Base-by-base conservation (phyloP, 2,888 invertebrate species). In the Phlogophora meticulosa region DNA sequence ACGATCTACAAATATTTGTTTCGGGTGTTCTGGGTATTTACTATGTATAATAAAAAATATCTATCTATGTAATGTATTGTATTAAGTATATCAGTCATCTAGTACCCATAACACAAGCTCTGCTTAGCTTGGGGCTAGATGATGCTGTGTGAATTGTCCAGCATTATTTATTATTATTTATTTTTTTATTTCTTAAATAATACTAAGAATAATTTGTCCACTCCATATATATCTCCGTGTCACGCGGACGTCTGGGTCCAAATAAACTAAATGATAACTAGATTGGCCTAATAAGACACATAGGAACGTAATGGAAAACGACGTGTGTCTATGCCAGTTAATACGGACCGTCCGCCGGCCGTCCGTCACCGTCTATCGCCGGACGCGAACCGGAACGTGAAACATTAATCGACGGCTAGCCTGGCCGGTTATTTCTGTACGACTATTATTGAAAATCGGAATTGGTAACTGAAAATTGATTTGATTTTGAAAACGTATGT, bases 261-360 rank as follows among this genome's bases (percentile, higher is more conserved):
- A 69, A 78, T 75, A 80, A 72, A 45, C 58, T 62, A 40, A 76
- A 76, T 71, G 15, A 42, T 56, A 66, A 76, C 60, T 42, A 42
- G 59, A 74, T 70, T 59, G 45, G 57, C 56, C 46, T 64, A 72
- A 60, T 75, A 72, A 76, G 72, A 72, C 76, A 55, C 48, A 55
- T 45, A 57, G 28, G 45, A 65, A 68, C 56, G 67, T 84, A 76
- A 84, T 87, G 83, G 83, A 86, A 84, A 78, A 76, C 79, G 73
- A 76, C 76, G 73, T 49, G 52, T 59, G 61, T 64, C 73, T 77
- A 76, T 66, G 66, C 51, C 67, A 45, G 58, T 67, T 64, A 91
- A 90, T 90, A 91, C 90, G 87, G 83, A 87, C 91, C 83, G 90
- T 88, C 45, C 74, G 76, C 77, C 79, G 69, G 72, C 53, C 67